Conservation (phyloP, 2,888 invertebrate genomes). For the Ypsolopha scabrella region DNA sequence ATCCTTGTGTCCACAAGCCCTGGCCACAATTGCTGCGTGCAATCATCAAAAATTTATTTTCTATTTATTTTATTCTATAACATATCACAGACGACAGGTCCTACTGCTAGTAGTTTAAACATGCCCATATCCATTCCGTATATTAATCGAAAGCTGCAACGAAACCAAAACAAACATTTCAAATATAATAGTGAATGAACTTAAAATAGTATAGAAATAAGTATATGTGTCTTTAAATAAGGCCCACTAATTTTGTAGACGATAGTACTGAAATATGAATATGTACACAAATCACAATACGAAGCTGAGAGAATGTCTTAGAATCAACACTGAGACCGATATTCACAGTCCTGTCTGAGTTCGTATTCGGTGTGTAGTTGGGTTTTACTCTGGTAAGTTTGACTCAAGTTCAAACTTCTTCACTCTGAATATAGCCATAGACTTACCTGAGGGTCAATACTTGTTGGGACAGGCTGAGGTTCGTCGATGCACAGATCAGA, state of each 20-base stretch:
- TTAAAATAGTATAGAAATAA: too few species aligned
- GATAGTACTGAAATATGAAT: too few species aligned
- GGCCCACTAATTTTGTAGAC: too few species aligned
- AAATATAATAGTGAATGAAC: not conserved
- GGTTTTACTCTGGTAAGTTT: too few species aligned
- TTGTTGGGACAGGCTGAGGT: slow-evolving; percentile 44
- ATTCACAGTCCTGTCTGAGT: too few species aligned
- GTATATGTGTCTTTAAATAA: too few species aligned
- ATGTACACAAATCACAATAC: too few species aligned
- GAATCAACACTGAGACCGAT: too few species aligned
- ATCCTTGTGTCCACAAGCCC: slow-evolving; percentile 73
- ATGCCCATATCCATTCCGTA: slow-evolving; percentile 68
- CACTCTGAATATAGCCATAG: too few species aligned
- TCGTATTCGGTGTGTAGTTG: too few species aligned
- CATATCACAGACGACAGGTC: slow-evolving; percentile 60
- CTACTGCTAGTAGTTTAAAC: slow-evolving; percentile 54
- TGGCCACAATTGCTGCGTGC: slow-evolving; percentile 69
- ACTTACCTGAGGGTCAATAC: slow-evolving; percentile 59
- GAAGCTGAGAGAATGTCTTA: too few species aligned
- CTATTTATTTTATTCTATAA: slow-evolving; percentile 44
- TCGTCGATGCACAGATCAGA: slow-evolving; percentile 92
- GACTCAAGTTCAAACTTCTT: too few species aligned
- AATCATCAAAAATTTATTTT: slow-evolving; percentile 46
- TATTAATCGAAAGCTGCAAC: slow-evolving; percentile 66
- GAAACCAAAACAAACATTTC: slow-evolving; percentile 35